Conservation (phyloP, 1,140 invertebrate genomes). For the Drosophila sechellia region DNA sequence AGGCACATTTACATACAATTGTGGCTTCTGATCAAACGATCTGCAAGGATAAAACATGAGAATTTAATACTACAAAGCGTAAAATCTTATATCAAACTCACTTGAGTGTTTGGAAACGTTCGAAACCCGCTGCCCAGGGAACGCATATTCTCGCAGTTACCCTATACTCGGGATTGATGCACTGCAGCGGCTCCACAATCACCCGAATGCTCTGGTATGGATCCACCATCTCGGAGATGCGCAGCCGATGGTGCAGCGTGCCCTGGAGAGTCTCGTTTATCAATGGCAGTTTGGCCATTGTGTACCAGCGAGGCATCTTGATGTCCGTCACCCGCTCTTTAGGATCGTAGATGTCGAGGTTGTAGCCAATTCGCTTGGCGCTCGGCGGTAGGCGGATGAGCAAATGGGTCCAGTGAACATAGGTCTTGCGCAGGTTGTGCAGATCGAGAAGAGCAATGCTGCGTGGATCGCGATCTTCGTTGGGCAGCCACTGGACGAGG, state of each 20-base stretch:
- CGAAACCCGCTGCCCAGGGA: conserved; percentile 87
- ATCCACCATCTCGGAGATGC: conserved; percentile 85
- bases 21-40: conserved; percentile 67
- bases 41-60: conserved; percentile 6
- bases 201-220: conserved; percentile 87
- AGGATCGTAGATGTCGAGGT: conserved; percentile 88
- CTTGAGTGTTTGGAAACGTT: conserved; percentile 87
- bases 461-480: conserved; percentile 77
- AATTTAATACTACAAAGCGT: background rate
- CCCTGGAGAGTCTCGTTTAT: conserved; percentile 86
- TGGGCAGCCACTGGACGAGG: conserved; percentile 86
- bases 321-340: conserved; percentile 86
- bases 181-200: conserved; percentile 86
- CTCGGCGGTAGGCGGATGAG: conserved; percentile 88
- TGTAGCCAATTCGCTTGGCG: conserved; percentile 86
- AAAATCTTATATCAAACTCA: conserved; percentile 68
- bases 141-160: conserved; percentile 87
- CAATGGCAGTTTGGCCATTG: conserved; percentile 65
- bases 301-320: conserved; percentile 85
- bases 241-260: conserved; percentile 86
- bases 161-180: conserved; percentile 85
- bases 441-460: conserved; percentile 88
- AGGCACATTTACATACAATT: conserved; percentile 86
- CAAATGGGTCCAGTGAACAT: conserved; percentile 89
- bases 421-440: conserved; percentile 86